phyloP scores from a whole-genome alignment of 2,113 vertebrate genomes.

The Pygoscelis antarcticus region DNA sequence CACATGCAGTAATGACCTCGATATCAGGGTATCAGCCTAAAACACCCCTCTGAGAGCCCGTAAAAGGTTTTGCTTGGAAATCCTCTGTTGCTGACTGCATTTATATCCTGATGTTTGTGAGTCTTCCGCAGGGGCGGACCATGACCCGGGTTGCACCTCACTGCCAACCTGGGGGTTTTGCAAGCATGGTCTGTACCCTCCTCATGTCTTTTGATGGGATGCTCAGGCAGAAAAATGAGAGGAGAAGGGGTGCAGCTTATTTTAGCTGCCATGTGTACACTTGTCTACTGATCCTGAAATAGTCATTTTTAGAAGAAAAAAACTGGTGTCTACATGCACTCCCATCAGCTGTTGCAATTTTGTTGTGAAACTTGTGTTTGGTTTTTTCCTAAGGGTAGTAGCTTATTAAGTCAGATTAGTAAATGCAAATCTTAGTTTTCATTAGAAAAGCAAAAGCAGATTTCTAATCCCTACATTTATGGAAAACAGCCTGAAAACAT shows the following conservation, averaged over 20 bases:
- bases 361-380: neutral
- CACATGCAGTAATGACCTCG: neutral
- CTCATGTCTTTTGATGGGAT: neutral
- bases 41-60: neutral
- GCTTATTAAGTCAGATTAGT: neutral
- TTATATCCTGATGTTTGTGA: neutral
- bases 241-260: neutral
- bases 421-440: neutral
- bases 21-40: neutral
- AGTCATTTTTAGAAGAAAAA: neutral
- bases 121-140: neutral
- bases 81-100: neutral
- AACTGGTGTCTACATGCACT: neutral
- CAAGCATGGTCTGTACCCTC: neutral
- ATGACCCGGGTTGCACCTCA: accelerated
- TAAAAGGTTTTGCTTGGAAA: neutral
- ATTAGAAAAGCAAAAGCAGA: neutral
- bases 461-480: neutral
- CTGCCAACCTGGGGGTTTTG: neutral
- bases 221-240: neutral
- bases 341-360: neutral
- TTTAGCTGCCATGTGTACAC: neutral
- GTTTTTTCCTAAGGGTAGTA: neutral
- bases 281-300: neutral
- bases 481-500: neutral